Base-by-base conservation (phyloP, 2,888 invertebrate genomes). In the Crematogaster levior region DNA sequence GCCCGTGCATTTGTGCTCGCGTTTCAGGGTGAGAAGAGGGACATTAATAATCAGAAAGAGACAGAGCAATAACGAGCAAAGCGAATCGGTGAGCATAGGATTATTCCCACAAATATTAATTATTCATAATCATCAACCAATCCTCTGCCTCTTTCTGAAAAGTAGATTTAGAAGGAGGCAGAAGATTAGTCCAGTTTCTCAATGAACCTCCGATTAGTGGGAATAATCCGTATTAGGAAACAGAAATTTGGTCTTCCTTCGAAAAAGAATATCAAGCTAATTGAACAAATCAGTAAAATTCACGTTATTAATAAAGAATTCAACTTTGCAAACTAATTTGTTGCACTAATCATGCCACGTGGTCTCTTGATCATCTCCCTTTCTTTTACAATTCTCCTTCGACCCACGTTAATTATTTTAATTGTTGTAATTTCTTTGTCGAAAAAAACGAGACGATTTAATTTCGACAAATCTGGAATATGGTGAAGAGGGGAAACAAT, bases 1-100 rank as follows among this genome's bases (percentile, higher is more conserved):
- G 48, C 74, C n/a, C 75, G 63, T 65, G 75, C 68, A 18, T 40
- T 66, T 65, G 40, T 66, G 53, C 34, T 79, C 68, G 56, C 56
- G 56, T 65, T 27, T 61, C 9, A 34, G 15, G 18, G 30, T 30
- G 21, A 21, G 9, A 65, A 30, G n/a, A 65, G 40, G 53, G 30
- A 75, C 27, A 66, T 40, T 40, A 40, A 12, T 27, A 27, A 9
- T 43, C 3, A 34, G 4, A 79, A 66, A 24, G 12, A 56, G 30
- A 48, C 30, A 24, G 43, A 43, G 12, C 34, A 18, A 9, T 30
- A 77, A 79, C 56, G 77, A 66, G 77, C 66, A 66, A 77, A 79
- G 68, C 68, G 9, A 66, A 68, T 77, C 66, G 51, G 30, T 75
- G 63, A 63, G 63, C 46, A 75, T 27, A 53, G n/a, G n/a, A 63